Conservation (phyloP, 2,888 invertebrate genomes). For the Agriopis marginaria region DNA sequence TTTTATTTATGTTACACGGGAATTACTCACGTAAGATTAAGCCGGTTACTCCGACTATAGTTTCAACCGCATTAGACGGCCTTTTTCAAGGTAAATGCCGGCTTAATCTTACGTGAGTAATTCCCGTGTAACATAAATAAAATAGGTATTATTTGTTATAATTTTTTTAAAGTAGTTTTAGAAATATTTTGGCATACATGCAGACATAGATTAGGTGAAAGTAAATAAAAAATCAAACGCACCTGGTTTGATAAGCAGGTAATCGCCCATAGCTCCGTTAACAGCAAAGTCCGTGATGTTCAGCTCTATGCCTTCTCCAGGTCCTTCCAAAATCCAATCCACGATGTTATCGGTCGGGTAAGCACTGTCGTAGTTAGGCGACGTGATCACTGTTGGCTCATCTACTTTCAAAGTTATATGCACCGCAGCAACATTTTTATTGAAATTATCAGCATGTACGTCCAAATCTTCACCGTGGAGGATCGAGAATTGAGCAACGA, state of each 20-base stretch:
- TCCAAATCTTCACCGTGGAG: slow-evolving; percentile 56
- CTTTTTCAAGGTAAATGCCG: no score
- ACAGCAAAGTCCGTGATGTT: slow-evolving; percentile 73
- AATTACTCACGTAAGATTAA: no score
- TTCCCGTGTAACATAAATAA: no score
- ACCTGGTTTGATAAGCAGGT: slow-evolving; percentile 79
- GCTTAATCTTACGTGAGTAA: no score
- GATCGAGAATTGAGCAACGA: slow-evolving; percentile 58
- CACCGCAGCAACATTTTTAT: slow-evolving; percentile 51
- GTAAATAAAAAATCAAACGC: slow-evolving; percentile 26
- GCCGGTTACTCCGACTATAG: no score
- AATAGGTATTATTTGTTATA: no score
- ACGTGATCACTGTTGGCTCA: slow-evolving; percentile 60
- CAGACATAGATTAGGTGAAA: neutral
- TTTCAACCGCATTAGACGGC: no score
- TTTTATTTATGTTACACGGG: no score
- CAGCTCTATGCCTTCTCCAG: slow-evolving; percentile 76
- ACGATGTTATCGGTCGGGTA: slow-evolving; percentile 67
- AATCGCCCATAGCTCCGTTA: slow-evolving; percentile 70
- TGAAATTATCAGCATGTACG: slow-evolving; percentile 50
- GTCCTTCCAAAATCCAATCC: slow-evolving; percentile 74
- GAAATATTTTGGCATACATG: neutral
- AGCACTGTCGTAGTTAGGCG: slow-evolving; percentile 64
- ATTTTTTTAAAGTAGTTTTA: neutral
- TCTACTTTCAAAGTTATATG: slow-evolving; percentile 60